Conservation (phyloP, 2,113 vertebrate species). For the Lophura nycthemera region DNA sequence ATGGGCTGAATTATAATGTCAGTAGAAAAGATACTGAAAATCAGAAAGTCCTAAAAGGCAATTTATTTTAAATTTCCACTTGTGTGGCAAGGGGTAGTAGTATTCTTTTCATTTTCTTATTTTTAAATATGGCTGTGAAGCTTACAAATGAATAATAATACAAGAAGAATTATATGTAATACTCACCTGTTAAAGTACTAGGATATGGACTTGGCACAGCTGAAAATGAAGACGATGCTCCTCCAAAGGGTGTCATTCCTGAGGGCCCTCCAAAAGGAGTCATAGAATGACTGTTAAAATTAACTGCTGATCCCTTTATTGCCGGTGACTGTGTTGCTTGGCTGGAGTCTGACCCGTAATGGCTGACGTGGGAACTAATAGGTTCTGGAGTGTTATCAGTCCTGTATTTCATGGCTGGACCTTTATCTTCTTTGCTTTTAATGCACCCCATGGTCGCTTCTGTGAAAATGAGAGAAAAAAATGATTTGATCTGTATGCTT, state of each 20-base stretch:
- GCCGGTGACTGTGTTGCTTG: conserved; percentile 81
- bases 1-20: not conserved
- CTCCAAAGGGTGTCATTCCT: conserved; percentile 91
- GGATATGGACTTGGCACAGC: conserved; percentile 89
- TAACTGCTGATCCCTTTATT: conserved; percentile 80
- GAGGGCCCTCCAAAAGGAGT: conserved; percentile 92
- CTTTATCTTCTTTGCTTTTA: conserved; percentile 96
- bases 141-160: not conserved
- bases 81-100: not conserved
- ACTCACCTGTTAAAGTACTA: conserved; percentile 87
- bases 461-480: conserved; percentile 48
- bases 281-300: conserved; percentile 86
- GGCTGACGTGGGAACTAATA: conserved; percentile 77
- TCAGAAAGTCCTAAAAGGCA: not conserved
- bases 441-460: conserved; percentile 91
- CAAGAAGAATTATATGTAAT: not conserved
- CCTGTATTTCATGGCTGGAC: conserved; percentile 88
- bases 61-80: not conserved
- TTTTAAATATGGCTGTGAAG: not conserved
- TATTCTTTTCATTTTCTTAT: not conserved
- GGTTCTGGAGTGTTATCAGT: conserved; percentile 84
- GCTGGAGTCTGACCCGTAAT: conserved; percentile 89
- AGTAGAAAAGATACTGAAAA: not conserved
- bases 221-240: conserved; percentile 89
- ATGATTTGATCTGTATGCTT: not conserved